A percentile compares a stretch with the other conserved stretches of the same genome.
Conservation (phyloP, 1,140 invertebrate species). For the Caenorhabditis latens region DNA sequence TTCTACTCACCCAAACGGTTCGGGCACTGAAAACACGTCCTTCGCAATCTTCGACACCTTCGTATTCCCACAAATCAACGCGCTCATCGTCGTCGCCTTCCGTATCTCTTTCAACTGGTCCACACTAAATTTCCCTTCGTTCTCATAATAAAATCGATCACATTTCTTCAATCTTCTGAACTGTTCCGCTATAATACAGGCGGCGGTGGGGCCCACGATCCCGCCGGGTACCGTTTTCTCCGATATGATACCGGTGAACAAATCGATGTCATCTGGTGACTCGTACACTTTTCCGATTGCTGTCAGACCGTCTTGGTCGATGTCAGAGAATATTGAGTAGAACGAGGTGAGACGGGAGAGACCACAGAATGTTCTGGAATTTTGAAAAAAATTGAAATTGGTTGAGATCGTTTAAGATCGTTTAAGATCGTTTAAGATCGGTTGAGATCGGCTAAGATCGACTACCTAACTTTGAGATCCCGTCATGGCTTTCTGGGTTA, state of each 20-base stretch:
- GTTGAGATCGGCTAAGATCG: too few species aligned
- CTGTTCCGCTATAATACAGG: conserved; percentile 82
- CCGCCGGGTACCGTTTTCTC: conserved; percentile 81
- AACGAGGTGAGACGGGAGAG: conserved; percentile 66
- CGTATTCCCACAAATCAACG: conserved; percentile 89
- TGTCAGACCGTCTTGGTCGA: conserved; percentile 69
- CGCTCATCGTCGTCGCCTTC: conserved; percentile 85
- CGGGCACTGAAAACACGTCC: conserved; percentile 81
- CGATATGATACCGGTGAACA: conserved; percentile 78
- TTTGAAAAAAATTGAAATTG: background rate
- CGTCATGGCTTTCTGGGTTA: too few species aligned
- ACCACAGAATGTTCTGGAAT: conserved; percentile 66
- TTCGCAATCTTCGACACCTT: conserved; percentile 84
- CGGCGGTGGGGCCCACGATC: conserved; percentile 47
- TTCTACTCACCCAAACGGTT: conserved; percentile 65
- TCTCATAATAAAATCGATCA: conserved; percentile 95
- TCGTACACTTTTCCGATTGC: conserved; percentile 72
- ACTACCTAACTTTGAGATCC: too few species aligned
- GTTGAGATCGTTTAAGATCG: too few species aligned
- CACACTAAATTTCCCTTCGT: conserved; percentile 67
- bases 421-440: too few species aligned
- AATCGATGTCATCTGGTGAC: conserved; percentile 74
- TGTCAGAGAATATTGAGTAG: conserved; percentile 70
- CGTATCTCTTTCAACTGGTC: conserved; percentile 87
- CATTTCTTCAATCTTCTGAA: conserved; percentile 83